A percentile compares a stretch with the other conserved stretches of the same genome.
These are phyloP conservation scores for Rafetus swinhoei DNA, from an alignment of 2,113 vertebrate species.

Conservation along the genomic window DNA sequence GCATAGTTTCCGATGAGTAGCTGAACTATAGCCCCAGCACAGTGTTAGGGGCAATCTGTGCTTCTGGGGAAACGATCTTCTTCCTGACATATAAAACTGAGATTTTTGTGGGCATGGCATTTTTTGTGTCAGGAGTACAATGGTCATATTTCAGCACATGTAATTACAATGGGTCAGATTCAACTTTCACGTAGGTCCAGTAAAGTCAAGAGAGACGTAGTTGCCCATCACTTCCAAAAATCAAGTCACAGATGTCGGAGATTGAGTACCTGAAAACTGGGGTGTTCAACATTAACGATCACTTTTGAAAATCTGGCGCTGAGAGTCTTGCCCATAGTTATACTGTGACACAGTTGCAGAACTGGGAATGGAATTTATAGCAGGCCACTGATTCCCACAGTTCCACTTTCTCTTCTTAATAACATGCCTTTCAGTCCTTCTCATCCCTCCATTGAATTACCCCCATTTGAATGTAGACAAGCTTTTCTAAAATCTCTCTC, in stretches of 20 bases:
- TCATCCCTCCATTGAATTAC: neutral
- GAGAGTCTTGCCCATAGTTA: neutral
- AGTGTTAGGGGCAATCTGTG: too few relatives aligned
- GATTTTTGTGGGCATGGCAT: fast-evolving
- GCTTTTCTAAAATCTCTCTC: neutral
- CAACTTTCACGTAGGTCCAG: fast-evolving
- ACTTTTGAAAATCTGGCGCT: neutral
- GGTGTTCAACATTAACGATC: neutral
- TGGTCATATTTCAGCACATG: neutral
- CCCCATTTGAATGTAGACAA: neutral
- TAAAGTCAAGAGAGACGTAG: neutral
- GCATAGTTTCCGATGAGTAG: neutral
- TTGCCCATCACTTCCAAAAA: neutral
- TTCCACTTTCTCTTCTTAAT: neutral
- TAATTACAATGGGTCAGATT: neutral
- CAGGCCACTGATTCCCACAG: neutral
- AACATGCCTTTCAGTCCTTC: neutral
- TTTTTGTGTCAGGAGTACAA: neutral
- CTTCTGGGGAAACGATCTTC: too few relatives aligned
- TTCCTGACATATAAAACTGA: neutral
- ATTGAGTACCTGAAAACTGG: neutral
- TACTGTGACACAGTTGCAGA: neutral
- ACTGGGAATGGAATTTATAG: neutral
- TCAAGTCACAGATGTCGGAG: neutral
- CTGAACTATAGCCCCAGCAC: neutral